A percentile compares a stretch with the other conserved stretches of the same genome.
Evolutionary conservation across 2,888 invertebrate species (phyloP).

Genomic region (Lamellibrachia columna): DNA sequence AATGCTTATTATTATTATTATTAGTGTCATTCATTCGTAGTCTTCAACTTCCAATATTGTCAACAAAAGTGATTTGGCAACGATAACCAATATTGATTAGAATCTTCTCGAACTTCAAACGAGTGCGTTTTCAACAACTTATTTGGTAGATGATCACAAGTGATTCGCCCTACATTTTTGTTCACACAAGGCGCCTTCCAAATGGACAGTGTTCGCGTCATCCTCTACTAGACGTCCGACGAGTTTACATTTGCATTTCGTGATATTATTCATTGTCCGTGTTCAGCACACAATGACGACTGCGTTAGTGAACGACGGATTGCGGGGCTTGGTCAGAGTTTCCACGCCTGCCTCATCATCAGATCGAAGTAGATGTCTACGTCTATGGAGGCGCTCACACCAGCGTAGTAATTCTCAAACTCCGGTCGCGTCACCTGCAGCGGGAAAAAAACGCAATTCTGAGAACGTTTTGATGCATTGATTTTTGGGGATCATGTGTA

Average conservation of each 20-base stretch:
- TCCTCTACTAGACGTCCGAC: not conserved
- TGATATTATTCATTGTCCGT: not conserved
- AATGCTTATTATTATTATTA: not conserved
- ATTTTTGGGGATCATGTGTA: not conserved
- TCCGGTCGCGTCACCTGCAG: slow-evolving; percentile 33
- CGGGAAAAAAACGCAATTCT: not conserved
- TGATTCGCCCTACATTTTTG: not conserved
- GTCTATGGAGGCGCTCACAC: slow-evolving; percentile 90
- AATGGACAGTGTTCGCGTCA: not conserved
- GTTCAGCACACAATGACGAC: not conserved
- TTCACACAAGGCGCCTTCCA: not conserved
- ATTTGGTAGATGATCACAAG: not conserved
- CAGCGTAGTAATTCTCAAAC: slow-evolving; percentile 81
- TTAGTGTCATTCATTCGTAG: not conserved
- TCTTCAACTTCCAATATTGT: not conserved
- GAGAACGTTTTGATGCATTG: not conserved
- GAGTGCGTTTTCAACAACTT: not conserved
- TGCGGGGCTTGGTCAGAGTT: slow-evolving; percentile 26
- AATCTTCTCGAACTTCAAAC: not conserved
- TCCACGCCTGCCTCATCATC: slow-evolving; percentile 87
- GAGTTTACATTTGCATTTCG: not conserved
- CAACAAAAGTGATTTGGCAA: not conserved
- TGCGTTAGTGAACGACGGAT: not conserved
- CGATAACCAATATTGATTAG: not conserved
- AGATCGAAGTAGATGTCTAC: slow-evolving; percentile 90